A percentile compares a stretch with the other conserved stretches of the same genome.
Evolutionary conservation across 2,113 vertebrate genomes (phyloP).

Genomic region (Pyrgilauda ruficollis): DNA sequence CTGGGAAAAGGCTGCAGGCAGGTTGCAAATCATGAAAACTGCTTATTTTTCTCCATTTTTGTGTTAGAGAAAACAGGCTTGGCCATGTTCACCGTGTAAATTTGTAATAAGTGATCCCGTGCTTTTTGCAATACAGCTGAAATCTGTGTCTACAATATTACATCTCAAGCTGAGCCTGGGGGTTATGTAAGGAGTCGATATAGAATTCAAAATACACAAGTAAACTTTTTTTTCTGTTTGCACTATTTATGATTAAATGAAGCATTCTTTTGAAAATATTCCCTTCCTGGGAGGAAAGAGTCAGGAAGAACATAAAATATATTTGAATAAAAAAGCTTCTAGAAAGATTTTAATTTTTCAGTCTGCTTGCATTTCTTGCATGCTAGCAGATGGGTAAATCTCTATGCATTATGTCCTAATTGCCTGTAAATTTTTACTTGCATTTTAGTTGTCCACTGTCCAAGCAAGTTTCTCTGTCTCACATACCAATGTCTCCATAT

Average conservation of each 20-base stretch:
- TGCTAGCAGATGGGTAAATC: neutral
- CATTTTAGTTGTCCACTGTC: neutral
- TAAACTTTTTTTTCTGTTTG: neutral
- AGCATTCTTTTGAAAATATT: neutral
- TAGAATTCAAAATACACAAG: neutral
- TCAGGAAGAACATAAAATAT: neutral
- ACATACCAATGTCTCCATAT: neutral
- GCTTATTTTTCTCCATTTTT: neutral
- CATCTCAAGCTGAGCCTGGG: neutral
- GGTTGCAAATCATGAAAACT: neutral
- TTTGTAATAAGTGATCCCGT: neutral
- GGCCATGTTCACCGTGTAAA: neutral
- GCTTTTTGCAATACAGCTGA: neutral
- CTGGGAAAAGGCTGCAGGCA: neutral
- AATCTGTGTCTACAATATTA: neutral
- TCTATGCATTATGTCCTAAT: neutral
- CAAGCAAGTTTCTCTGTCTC: neutral
- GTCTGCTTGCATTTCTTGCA: neutral
- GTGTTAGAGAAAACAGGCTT: neutral
- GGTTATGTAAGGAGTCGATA: accelerated
- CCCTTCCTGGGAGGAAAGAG: neutral
- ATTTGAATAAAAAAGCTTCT: neutral
- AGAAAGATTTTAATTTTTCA: neutral
- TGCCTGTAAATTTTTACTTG: neutral
- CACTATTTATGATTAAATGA: neutral